Conservation (phyloP, 2,888 invertebrate species). For the Mesorhabditis spiculigera region DNA sequence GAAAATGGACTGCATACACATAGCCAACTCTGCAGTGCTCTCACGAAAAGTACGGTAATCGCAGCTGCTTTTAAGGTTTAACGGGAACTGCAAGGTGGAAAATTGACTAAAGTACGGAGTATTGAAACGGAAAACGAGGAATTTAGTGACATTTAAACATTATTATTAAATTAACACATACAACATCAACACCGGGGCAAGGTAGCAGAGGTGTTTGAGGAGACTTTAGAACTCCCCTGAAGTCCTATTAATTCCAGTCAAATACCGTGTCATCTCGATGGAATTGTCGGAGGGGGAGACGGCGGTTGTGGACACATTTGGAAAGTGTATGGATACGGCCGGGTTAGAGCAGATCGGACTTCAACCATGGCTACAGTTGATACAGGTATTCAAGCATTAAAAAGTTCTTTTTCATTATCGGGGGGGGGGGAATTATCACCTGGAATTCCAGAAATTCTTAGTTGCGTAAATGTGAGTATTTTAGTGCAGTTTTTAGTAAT, state of each 20-base stretch:
- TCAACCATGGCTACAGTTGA: not conserved
- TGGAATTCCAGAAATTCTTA: too few relatives aligned
- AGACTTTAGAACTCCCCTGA: too few relatives aligned
- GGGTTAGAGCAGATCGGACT: not conserved
- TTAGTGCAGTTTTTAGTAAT: too few relatives aligned
- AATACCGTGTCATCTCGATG: not conserved
- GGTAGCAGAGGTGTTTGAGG: too few relatives aligned
- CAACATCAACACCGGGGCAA: too few relatives aligned
- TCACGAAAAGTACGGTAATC: not conserved
- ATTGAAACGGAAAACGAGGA: not conserved
- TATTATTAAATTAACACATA: not conserved
- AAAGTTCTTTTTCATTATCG: not conserved
- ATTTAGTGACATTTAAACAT: not conserved
- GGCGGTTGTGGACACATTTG: not conserved
- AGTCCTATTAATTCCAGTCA: not conserved
- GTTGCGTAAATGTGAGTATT: too few relatives aligned
- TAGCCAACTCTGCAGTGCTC: not conserved
- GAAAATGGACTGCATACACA: not conserved
- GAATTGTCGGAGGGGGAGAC: slow-evolving; percentile 2
- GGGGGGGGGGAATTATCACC: too few relatives aligned
- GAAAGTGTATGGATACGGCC: slow-evolving; percentile 1
- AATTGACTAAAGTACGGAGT: not conserved
- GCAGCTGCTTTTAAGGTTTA: not conserved
- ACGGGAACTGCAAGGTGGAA: not conserved
- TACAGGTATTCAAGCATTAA: not conserved